These are phyloP conservation scores for Meandrusa payeni DNA, from an alignment of 2,888 invertebrate species.

Conservation along the genomic window DNA sequence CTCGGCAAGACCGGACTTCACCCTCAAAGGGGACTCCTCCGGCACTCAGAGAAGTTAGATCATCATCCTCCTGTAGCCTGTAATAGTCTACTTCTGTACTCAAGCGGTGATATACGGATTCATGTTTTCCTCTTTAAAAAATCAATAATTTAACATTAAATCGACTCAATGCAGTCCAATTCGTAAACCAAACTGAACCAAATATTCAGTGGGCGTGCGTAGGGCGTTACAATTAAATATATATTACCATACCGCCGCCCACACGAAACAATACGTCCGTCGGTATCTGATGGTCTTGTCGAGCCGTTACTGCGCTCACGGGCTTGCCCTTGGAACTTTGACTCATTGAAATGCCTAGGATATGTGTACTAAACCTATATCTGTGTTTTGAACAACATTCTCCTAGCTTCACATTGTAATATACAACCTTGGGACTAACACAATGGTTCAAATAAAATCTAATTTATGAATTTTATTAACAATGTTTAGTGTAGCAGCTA, in stretches of 20 bases:
- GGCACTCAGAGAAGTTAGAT: too few relatives aligned
- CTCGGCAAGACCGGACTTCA: too few relatives aligned
- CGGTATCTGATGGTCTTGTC: constrained; percentile 26
- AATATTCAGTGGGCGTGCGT: constrained; percentile 54
- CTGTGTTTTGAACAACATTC: not conserved
- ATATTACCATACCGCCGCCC: constrained; percentile 50
- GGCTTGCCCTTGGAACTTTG: constrained; percentile 23
- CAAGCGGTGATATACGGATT: too few relatives aligned
- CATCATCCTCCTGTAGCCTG: too few relatives aligned
- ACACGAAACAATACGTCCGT: constrained; percentile 38
- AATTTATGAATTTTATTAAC: too few relatives aligned
- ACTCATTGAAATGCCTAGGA: constrained; percentile 22
- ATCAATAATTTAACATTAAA: not conserved
- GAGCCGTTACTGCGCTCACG: constrained; percentile 9
- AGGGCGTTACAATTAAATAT: constrained; percentile 68
- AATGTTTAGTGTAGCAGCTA: too few relatives aligned
- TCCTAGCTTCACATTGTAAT: too few relatives aligned
- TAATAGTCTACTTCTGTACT: too few relatives aligned
- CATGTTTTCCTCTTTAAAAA: too few relatives aligned
- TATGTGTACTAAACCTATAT: constrained; percentile 16
- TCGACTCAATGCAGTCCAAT: constrained; percentile 35
- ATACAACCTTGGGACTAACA: too few relatives aligned
- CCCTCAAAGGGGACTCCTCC: too few relatives aligned
- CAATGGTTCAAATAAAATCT: too few relatives aligned
- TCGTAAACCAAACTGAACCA: constrained; percentile 43